Conservation (phyloP, 1,140 invertebrate genomes). For the Wiebesia pumilae region DNA sequence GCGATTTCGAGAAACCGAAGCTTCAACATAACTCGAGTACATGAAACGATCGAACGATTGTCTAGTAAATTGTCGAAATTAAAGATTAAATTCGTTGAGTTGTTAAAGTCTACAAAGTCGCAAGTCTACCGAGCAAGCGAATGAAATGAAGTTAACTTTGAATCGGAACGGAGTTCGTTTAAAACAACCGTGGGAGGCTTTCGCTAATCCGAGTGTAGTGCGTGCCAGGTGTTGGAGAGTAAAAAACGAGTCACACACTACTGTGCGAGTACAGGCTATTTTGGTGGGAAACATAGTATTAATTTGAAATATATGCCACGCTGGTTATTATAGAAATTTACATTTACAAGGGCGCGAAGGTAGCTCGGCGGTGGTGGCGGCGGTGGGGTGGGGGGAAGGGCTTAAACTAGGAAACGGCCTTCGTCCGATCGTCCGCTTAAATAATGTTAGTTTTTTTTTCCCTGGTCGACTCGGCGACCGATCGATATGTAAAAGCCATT, state of each 20-base stretch:
- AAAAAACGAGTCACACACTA: slow-evolving; percentile 12
- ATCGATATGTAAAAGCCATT: slow-evolving; percentile 42
- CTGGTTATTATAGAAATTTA: slow-evolving; percentile 71
- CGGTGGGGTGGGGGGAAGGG: neutral
- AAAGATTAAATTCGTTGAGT: too few species aligned
- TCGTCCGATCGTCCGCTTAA: slow-evolving; percentile 44
- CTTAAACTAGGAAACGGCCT: slow-evolving; percentile 28
- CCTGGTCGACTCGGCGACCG: neutral
- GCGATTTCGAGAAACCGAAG: too few species aligned
- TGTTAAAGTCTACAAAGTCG: too few species aligned
- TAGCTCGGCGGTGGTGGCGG: slow-evolving; percentile 30
- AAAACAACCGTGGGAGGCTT: neutral
- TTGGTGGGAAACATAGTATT: slow-evolving; percentile 57
- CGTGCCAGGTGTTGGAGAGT: neutral
- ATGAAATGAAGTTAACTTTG: too few species aligned
- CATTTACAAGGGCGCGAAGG: slow-evolving; percentile 70
- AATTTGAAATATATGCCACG: slow-evolving; percentile 65
- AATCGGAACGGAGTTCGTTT: too few species aligned
- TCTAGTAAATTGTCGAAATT: too few species aligned
- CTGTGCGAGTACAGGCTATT: slow-evolving; percentile 8
- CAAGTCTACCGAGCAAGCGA: too few species aligned
- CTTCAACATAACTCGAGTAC: too few species aligned
- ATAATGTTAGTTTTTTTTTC: slow-evolving; percentile 50
- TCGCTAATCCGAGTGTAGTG: neutral
- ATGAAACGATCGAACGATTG: too few species aligned